A percentile compares a stretch with the other conserved stretches of the same genome.
Evolutionary conservation across 2,888 invertebrate genomes (phyloP).

Genomic region (Willowsia nigromaculata): DNA sequence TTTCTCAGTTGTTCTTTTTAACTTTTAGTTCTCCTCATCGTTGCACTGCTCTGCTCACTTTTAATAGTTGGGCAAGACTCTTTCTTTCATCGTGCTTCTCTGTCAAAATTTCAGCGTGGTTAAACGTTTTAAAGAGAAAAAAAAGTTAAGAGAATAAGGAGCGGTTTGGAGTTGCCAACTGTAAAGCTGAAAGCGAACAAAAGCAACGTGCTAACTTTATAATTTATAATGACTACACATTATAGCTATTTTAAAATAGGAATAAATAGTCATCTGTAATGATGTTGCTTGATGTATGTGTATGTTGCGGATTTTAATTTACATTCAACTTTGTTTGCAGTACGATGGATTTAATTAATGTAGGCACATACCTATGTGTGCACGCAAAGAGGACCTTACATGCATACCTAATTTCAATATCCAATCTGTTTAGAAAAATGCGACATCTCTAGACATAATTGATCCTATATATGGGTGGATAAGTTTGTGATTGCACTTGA

Average conservation of each 20-base stretch:
- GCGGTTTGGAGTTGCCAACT: conserved; percentile 8
- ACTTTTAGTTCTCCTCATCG: not conserved
- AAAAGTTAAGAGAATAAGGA: conserved; percentile 6
- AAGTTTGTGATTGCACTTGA: not conserved
- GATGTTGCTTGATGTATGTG: too few species aligned
- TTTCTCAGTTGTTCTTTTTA: not conserved
- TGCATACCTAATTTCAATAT: not conserved
- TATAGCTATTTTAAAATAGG: not conserved
- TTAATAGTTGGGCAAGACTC: not conserved
- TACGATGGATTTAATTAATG: conserved; percentile 10
- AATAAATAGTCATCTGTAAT: not conserved
- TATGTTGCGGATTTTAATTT: conserved; percentile 49
- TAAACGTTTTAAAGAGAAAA: not conserved
- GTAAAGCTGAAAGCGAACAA: conserved; percentile 20
- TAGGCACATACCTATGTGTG: too few species aligned
- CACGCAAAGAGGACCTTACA: not conserved
- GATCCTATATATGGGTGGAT: conserved; percentile 7
- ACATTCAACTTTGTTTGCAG: conserved; percentile 5
- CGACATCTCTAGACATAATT: not conserved
- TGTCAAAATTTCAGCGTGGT: conserved; percentile 7
- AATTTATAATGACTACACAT: not conserved
- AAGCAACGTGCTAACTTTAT: conserved; percentile 30
- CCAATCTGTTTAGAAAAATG: too few species aligned
- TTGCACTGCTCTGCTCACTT: not conserved
- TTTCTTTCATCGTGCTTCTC: not conserved